phyloP scores from a whole-genome alignment of 2,797 vertebrate genomes.

The Liasis olivaceus region DNA sequence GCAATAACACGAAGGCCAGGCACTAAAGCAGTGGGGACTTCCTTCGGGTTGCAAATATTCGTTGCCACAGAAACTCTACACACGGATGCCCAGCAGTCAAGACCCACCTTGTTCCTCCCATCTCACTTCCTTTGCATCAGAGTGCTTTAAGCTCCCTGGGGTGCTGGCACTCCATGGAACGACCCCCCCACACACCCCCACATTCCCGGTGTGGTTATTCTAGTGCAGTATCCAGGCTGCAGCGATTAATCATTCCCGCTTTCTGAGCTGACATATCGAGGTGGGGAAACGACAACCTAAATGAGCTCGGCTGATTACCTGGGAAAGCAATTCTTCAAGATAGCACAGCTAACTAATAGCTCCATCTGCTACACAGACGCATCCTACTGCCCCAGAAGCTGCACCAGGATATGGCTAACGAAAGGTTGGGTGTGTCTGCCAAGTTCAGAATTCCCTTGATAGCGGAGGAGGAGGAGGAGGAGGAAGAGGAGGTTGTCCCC shows the following conservation, averaged over 20 bases:
- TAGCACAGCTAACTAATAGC: slow-evolving; percentile 79
- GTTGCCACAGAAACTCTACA: slow-evolving; percentile 71
- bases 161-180: slow-evolving; percentile 52
- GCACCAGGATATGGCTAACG: slow-evolving; percentile 59
- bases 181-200: slow-evolving; percentile 11
- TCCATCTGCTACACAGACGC: slow-evolving; percentile 80
- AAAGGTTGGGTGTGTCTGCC: slow-evolving; percentile 46
- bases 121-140: slow-evolving; percentile 65
- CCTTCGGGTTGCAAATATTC: slow-evolving; percentile 64
- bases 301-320: slow-evolving; percentile 86
- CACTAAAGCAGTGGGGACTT: slow-evolving; percentile 46
- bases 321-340: slow-evolving; percentile 87
- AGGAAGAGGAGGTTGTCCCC: background rate
- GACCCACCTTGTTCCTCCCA: slow-evolving; percentile 68
- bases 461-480: background rate
- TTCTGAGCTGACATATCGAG: slow-evolving; percentile 74
- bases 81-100: slow-evolving; percentile 69
- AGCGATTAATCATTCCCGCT: slow-evolving; percentile 77
- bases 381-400: slow-evolving; percentile 69
- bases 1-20: slow-evolving; percentile 50
- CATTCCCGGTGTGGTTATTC: slow-evolving; percentile 47
- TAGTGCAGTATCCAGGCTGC: slow-evolving; percentile 66
- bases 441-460: slow-evolving; percentile 45
- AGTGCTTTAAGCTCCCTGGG: slow-evolving; percentile 57
- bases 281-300: slow-evolving; percentile 77